Base-by-base conservation (phyloP, 2,113 vertebrate species). In the Ammospiza nelsoni region DNA sequence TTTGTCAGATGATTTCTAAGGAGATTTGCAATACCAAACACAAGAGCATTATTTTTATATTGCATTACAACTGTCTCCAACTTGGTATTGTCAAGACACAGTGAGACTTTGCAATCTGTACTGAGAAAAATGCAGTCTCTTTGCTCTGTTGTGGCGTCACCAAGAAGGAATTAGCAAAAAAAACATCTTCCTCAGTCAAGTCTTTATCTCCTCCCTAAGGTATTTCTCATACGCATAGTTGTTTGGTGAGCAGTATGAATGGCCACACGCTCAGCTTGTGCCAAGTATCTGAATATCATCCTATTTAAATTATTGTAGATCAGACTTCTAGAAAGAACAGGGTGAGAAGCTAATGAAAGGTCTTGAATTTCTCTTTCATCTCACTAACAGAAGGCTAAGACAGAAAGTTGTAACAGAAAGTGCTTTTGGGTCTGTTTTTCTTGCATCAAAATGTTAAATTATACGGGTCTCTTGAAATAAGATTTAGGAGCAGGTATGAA, bases 401-500 rank as follows among this genome's bases (percentile, higher is more conserved):
- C 17, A 62, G 41, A 73, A 43, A 44, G 4, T 22, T 44, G 12
- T 41, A 54, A n/a, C 4, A 58, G 24, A 65, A 92, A 85, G 22
- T 0, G 4, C 3, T n/a, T 69, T 73, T 7, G 6, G 5, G 15
- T 25, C 25, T 3, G 1, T 14, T 86, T 76, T 73, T n/a, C 11
- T 57, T 79, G 8, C 14, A 80, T 66, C 8, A 21, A 65, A 69
- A 8, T 82, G 16, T 51, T 67, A 44, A 51, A 76, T 63, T 69
- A 28, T 20, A 31, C 14, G n/a, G 11, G 12, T 37, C 17, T 74
- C 7, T 84, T 0, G 1, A 87, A 68, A 11, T 15, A 71, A 61
- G 10, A 3, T 80, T 89, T 80, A 89, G 54, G 27, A 86, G 9
- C 15, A 74, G 15, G 3, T 67, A 11, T 49, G 16, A 74, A 79